A percentile compares a stretch with the other conserved stretches of the same genome.
Conservation (phyloP, 2,797 vertebrate species). For the Enteromius mattozi region DNA sequence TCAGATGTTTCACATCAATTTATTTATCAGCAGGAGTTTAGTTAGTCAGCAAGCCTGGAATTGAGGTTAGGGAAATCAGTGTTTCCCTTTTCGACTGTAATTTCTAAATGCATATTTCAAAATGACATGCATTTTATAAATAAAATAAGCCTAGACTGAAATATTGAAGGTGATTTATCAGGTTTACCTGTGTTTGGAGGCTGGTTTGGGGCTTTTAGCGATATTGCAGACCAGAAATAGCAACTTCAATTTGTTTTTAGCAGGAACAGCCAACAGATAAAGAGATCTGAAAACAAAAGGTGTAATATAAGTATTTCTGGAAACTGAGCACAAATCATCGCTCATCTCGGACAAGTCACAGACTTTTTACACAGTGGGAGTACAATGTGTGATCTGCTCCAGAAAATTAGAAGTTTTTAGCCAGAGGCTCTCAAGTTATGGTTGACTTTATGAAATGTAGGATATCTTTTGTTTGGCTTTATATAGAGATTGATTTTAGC, state of each 20-base stretch:
- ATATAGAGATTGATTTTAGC: not conserved
- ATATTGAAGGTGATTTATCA: not conserved
- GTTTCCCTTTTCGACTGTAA: not conserved
- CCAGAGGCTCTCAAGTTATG: not conserved
- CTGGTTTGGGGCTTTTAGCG: not conserved
- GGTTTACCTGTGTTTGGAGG: not conserved
- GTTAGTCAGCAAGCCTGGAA: not conserved
- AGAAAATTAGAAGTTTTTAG: not conserved
- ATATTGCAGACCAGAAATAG: constrained; percentile 20
- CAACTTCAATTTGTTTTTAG: not conserved
- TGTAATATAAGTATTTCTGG: constrained; percentile 17
- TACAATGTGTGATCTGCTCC: not conserved
- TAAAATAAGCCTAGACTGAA: not conserved
- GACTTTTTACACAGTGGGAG: not conserved
- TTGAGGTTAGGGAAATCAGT: not conserved
- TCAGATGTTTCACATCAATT: not conserved
- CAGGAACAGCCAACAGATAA: constrained; percentile 5
- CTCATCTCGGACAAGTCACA: constrained; percentile 7
- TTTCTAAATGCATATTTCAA: constrained; percentile 8
- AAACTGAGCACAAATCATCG: not conserved
- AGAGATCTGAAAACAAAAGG: not conserved
- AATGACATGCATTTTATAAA: not conserved
- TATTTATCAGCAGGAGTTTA: not conserved
- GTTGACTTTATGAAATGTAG: constrained; percentile 10
- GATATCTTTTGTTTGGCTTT: not conserved